phyloP scores from a whole-genome alignment of 1,140 invertebrate species.

The Streblospio benedicti region DNA sequence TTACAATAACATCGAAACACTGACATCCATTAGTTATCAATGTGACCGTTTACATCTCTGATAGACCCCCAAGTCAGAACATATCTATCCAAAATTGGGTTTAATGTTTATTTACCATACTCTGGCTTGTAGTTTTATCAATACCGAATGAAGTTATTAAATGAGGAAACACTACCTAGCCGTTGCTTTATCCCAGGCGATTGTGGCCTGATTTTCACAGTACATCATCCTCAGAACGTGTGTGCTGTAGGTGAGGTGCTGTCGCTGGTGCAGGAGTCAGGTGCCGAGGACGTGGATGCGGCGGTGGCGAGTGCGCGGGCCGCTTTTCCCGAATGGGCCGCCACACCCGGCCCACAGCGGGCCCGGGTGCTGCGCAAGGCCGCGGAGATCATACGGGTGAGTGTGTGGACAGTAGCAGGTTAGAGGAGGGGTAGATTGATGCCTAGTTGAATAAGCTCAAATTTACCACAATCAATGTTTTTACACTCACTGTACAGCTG shows the following conservation, averaged over 20 bases:
- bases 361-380: constrained; percentile 37
- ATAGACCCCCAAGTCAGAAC: no score
- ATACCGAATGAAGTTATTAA: neutral
- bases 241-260: constrained; percentile 29
- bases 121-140: neutral
- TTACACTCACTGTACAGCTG: neutral
- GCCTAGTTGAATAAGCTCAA: neutral
- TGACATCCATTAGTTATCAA: neutral
- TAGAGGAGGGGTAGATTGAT: neutral
- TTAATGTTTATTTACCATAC: neutral
- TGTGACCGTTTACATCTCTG: no score
- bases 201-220: neutral
- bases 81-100: no score
- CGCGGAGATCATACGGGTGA: constrained; percentile 37
- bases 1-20: neutral
- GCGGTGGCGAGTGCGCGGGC: constrained; percentile 29
- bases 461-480: neutral
- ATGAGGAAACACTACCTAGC: neutral
- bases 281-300: constrained; percentile 31
- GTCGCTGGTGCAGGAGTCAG: constrained; percentile 26
- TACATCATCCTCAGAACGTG: neutral
- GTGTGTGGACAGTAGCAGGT: neutral
- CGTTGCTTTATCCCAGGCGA: neutral
- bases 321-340: constrained; percentile 34
- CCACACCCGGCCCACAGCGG: constrained; percentile 37